Base-by-base conservation (phyloP, 2,888 invertebrate species). In the Vandiemenella viatica region DNA sequence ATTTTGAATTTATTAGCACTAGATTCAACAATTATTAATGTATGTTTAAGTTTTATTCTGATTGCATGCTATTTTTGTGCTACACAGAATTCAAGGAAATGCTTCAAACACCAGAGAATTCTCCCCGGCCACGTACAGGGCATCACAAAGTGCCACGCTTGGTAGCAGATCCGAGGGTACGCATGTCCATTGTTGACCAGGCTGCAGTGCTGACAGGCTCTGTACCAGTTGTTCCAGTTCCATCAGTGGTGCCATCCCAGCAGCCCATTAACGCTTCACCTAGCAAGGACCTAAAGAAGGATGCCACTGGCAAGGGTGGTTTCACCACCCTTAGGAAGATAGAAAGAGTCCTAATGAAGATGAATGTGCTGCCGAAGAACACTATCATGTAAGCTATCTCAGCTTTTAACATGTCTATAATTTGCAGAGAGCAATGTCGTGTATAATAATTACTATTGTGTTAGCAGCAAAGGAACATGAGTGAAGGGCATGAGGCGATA, bases 281-380 rank as follows among this genome's bases (percentile, higher is more conserved):
- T 23, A 76, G 79, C 63, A 83, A 83, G 61, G 85, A 74, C 48
- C 46, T 21, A 17, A 49, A 48, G 41, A 48, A 50, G 32, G 50
- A 48, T 18, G 46, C 46, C 10, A 67, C 45, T 18, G 45, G 48
- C n/a, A 67, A 69, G 49, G 73, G 73, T 55, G 74, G 84, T 48
- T 91, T 90, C 61, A 90, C 90, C 87, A 91, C 91, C 21, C 71
- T 88, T 52, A 76, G 83, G 57, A 75, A 86, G 59, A 69, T 92
- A 50, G 86, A 86, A 60, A 87, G 84, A 66, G 87, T 86, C 51
- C 73, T 89, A 59, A 83, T 83, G 71, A 88, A 85, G 70, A 87
- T 91, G 78, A 91, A 90, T 66, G 80, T 92, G 61, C 73, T 88
- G 59, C 85, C 85, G 60, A 88, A 86, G 72, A 85, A 86, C 67